Evolutionary conservation across 92 coral and sea anemone genomes (phyloP).

Genomic region (Heliopora coerulea): DNA sequence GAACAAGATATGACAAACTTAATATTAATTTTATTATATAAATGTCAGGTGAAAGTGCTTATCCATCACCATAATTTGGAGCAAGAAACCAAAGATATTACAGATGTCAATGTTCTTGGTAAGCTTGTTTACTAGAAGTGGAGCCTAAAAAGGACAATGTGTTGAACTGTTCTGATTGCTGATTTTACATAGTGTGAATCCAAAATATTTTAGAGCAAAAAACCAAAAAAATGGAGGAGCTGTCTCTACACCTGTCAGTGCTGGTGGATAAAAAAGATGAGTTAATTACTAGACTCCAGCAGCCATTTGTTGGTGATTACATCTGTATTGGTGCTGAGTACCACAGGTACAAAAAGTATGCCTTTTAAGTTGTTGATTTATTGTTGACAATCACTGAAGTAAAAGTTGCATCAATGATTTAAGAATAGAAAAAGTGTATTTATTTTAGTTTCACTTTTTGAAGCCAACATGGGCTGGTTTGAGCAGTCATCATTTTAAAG

Average conservation of each 20-base stretch:
- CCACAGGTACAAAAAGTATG: slow-evolving; percentile 56
- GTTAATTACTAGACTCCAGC: slow-evolving; percentile 76
- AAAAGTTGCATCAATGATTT: background rate
- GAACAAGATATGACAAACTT: no score
- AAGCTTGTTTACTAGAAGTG: background rate
- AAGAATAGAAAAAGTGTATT: no score
- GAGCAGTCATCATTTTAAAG: no score
- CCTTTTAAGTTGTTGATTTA: background rate
- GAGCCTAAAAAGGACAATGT: no score
- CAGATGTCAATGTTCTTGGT: slow-evolving; percentile 80
- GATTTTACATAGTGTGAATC: no score
- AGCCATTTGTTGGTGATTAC: slow-evolving; percentile 89
- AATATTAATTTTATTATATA: no score
- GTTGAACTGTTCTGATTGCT: no score
- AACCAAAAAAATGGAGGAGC: slow-evolving; percentile 64
- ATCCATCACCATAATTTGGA: slow-evolving; percentile 67
- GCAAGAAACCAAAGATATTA: slow-evolving; percentile 79
- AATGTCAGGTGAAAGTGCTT: slow-evolving; percentile 71
- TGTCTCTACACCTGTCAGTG: slow-evolving; percentile 69
- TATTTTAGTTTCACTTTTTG: no score
- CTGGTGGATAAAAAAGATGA: slow-evolving; percentile 84
- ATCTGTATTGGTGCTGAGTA: slow-evolving; percentile 79
- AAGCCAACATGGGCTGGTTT: no score
- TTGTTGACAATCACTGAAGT: background rate
- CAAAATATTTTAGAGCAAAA: slow-evolving; percentile 31